phyloP scores from a whole-genome alignment of 2,797 vertebrate species.

The Hemitrygon akajei region DNA sequence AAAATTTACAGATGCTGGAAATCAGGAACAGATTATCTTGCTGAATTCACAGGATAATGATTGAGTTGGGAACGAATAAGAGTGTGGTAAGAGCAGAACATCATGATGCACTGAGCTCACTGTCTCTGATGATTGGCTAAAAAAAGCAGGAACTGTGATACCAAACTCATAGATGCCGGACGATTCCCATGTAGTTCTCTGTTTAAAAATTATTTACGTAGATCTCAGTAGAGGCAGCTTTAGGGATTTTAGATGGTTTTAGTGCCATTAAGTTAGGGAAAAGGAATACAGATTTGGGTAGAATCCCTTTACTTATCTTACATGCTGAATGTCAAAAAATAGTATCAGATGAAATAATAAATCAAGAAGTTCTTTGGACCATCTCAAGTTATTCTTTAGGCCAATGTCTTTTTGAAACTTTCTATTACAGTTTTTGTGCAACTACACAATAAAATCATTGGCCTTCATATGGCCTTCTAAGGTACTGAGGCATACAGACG shows the following conservation, averaged over 20 bases:
- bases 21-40: neutral
- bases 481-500: no score
- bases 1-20: no score
- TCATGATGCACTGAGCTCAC: no score
- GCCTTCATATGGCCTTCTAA: no score
- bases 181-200: no score
- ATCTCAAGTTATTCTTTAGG: neutral
- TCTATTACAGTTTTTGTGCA: no score
- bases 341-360: neutral
- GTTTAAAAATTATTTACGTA: neutral
- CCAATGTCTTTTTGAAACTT: neutral
- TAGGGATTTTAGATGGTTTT: neutral
- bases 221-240: neutral
- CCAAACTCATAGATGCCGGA: no score
- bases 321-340: neutral
- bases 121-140: neutral
- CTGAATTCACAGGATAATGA: neutral
- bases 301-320: neutral
- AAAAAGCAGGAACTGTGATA: neutral
- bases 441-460: no score
- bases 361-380: neutral
- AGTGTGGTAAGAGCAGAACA: no score
- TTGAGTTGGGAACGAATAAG: no score
- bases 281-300: neutral
- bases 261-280: no score